Evolutionary conservation across 1,140 invertebrate species (phyloP), one percentile per base, ranked within the genome.

Genomic region (Lucilia sericata): DNA sequence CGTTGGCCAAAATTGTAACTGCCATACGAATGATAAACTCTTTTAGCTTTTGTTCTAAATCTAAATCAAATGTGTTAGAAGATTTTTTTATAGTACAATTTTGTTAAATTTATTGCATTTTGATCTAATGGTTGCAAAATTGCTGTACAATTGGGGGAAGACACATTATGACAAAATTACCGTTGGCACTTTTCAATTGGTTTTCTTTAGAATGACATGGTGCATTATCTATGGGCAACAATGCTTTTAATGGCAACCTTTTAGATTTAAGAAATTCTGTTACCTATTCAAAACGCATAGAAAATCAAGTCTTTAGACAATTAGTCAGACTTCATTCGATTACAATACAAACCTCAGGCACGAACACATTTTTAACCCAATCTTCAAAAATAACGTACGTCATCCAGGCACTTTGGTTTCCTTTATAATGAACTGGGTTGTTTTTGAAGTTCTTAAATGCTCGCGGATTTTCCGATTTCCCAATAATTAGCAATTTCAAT

Each of bases 21-120:
- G 60, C 60, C 14, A n/a, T 65, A 17, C 17, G 17, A n/a, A 65
- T n/a, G 60, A 19, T 65, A 19, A 65, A 65, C 2, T 17, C 2
- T 19, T 65, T 65, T 65, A 65, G 14, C n/a, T 65, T 65, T 65
- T 65, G 60, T 19, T 65, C 17, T n/a, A n/a, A 5, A 65, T 19
- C 60, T 65, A 17, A 19, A 65, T 19, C 14, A 65, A n/a, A 65
- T 65, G n/a, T 65, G 60, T 19, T 65, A 65, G n/a, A 65, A 65
- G 17, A 19, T n/a, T 65, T 65, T 65, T 65, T n/a, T n/a, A 19
- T 65, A 65, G n/a, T 65, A 19, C 60, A 65, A 19, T 65, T 65
- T 65, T 65, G 60, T 65, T 65, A 65, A n/a, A 19, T 65, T 19
- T 65, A 65, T 65, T 17, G n/a, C 60, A 19, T 65, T 65, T 65